These are phyloP conservation scores for Lottia scabra DNA, from an alignment of 2,888 invertebrate genomes.

Conservation along the genomic window DNA sequence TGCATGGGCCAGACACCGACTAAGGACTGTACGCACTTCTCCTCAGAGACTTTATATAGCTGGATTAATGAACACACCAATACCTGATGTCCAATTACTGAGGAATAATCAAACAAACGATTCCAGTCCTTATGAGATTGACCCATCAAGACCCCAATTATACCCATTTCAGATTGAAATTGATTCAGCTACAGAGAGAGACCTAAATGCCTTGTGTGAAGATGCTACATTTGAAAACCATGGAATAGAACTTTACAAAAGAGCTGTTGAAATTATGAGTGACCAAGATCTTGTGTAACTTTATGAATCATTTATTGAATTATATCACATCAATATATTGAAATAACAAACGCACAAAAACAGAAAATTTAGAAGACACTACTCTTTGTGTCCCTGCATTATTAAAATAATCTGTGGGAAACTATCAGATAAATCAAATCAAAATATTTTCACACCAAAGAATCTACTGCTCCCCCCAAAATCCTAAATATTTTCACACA, in stretches of 20 bases:
- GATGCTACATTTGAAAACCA: background rate
- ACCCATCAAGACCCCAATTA: background rate
- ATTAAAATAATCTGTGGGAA: no score
- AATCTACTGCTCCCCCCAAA: no score
- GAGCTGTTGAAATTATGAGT: background rate
- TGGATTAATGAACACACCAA: background rate
- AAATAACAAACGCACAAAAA: no score
- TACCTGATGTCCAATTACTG: no score
- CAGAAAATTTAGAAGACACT: no score
- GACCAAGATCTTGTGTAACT: background rate
- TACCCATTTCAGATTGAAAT: background rate
- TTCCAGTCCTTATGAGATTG: background rate
- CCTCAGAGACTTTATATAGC: background rate
- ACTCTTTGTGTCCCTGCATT: no score
- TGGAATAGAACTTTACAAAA: background rate
- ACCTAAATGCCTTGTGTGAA: background rate
- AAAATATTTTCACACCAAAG: no score
- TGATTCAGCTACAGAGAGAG: background rate
- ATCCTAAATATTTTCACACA: no score
- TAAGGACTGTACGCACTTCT: background rate
- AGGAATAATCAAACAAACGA: no score
- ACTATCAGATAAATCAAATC: no score
- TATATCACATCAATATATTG: no score
- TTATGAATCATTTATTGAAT: no score
- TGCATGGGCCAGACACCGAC: background rate